Percentiles rank a stretch among this genome's conserved stretches.
phyloP scores from a whole-genome alignment of 2,797 vertebrate genomes.

The Gallinago solitaria region DNA sequence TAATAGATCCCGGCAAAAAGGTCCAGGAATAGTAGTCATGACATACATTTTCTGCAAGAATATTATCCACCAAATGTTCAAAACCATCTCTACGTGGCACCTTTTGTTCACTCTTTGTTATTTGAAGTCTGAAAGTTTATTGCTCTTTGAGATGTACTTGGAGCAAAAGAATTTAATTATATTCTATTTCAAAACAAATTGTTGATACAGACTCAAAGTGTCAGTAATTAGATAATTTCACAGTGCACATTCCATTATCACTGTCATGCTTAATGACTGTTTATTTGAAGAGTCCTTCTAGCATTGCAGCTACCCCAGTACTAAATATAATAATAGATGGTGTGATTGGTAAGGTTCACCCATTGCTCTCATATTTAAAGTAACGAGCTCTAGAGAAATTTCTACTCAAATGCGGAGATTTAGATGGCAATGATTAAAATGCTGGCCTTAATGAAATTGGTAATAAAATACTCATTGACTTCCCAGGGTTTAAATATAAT shows the following conservation, averaged over 20 bases:
- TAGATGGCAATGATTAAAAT: conserved; percentile 18
- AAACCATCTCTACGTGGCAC: not conserved
- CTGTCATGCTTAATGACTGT: conserved; percentile 26
- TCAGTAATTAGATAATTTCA: conserved; percentile 48
- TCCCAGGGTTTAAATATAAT: conserved; percentile 7
- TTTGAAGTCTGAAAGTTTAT: not conserved
- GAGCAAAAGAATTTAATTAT: conserved; percentile 53
- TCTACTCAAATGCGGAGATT: not conserved
- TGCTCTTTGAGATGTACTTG: not conserved
- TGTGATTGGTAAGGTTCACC: not conserved
- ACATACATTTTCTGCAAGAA: not conserved
- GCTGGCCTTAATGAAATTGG: not conserved
- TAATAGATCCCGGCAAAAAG: not conserved
- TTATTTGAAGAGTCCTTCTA: conserved; percentile 16
- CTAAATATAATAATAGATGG: not conserved
- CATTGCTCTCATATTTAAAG: not conserved
- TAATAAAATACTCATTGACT: conserved; percentile 31
- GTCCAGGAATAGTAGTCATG: not conserved
- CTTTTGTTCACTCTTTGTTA: not conserved
- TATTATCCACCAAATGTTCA: not conserved
- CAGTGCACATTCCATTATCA: not conserved
- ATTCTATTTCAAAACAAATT: conserved; percentile 50
- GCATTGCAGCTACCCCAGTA: not conserved
- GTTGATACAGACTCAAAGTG: conserved; percentile 9
- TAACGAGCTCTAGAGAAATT: not conserved